These are phyloP conservation scores for Gallinago stenura DNA, from an alignment of 2,797 vertebrate genomes.

Conservation along the genomic window DNA sequence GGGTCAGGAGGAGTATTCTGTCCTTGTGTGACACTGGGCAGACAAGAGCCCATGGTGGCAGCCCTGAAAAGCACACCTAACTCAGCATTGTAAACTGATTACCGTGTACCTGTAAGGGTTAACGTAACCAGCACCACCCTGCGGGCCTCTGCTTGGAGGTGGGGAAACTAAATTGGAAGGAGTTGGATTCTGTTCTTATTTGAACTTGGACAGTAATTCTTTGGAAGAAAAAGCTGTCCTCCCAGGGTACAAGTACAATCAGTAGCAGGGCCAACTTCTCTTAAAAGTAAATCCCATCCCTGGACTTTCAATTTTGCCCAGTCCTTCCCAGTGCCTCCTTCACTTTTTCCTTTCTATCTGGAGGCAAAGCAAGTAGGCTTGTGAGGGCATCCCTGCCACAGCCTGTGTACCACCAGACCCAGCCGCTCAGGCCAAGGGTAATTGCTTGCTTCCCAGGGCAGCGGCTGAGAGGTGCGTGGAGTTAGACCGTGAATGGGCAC, in stretches of 20 bases:
- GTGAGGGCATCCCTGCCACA: background rate
- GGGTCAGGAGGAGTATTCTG: background rate
- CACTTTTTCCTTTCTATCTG: background rate
- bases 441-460: background rate
- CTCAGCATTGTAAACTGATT: background rate
- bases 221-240: background rate
- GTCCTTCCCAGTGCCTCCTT: background rate
- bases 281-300: background rate
- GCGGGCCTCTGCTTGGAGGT: background rate
- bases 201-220: background rate
- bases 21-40: background rate
- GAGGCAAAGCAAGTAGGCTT: background rate
- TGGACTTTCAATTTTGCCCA: background rate
- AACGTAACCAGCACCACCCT: background rate
- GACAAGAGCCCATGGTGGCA: background rate
- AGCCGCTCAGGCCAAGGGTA: background rate
- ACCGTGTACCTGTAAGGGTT: rapidly evolving
- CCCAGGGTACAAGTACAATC: background rate
- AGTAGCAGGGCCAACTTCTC: background rate
- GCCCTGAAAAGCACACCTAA: background rate
- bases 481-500: background rate
- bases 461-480: background rate
- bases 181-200: background rate
- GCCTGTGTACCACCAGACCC: background rate
- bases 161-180: background rate